Evolutionary conservation across 2,888 invertebrate genomes (phyloP).

Genomic region (Melitaea athalia): DNA sequence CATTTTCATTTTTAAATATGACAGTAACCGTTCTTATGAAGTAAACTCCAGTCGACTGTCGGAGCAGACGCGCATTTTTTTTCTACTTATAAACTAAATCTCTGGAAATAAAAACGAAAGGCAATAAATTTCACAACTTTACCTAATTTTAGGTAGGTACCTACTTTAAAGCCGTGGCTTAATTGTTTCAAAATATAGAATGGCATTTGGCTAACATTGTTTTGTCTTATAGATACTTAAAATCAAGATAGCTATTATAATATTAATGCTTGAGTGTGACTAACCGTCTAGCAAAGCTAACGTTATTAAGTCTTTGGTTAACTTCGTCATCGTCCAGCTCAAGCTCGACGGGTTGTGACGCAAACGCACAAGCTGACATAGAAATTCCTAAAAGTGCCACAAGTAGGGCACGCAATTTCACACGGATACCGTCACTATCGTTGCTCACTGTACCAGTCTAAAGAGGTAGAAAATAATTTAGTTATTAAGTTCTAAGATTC

Average conservation of each 20-base stretch:
- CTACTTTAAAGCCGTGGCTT: no score
- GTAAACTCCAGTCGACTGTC: no score
- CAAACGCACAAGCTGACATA: slow-evolving; percentile 74
- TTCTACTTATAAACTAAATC: no score
- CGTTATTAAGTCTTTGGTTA: slow-evolving; percentile 68
- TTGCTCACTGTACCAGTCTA: slow-evolving; percentile 24
- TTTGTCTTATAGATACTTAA: no score
- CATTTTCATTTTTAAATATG: no score
- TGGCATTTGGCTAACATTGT: no score
- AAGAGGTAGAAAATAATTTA: background rate
- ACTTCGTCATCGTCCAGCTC: slow-evolving; percentile 74
- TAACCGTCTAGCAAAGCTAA: slow-evolving; percentile 72
- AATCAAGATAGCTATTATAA: background rate
- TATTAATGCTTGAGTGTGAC: background rate
- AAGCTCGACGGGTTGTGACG: slow-evolving; percentile 72
- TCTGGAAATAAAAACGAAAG: no score
- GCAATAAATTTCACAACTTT: no score
- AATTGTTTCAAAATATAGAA: no score
- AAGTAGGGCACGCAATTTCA: slow-evolving; percentile 65
- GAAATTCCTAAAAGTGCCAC: slow-evolving; percentile 73
- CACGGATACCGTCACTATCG: slow-evolving; percentile 53
- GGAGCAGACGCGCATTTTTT: no score
- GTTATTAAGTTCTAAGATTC: background rate
- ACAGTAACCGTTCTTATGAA: no score
- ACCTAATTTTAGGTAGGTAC: no score